Conservation (phyloP, 2,113 vertebrate species). For the Coreoperca whiteheadi region DNA sequence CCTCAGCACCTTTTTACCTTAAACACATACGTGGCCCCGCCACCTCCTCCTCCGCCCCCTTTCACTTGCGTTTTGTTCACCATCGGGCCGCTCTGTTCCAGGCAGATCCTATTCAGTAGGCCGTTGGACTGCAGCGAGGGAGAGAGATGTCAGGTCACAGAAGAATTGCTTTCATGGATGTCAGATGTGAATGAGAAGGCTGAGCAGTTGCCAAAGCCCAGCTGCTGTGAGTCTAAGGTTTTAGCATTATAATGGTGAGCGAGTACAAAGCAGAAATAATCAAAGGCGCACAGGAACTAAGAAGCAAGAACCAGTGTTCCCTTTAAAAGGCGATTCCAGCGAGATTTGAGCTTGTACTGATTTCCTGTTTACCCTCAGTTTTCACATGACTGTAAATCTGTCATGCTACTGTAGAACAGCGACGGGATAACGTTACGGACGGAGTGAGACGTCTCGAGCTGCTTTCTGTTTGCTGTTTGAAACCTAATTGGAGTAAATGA, state of each 20-base stretch:
- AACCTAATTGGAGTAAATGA: not conserved
- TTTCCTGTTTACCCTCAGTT: slow-evolving; percentile 16
- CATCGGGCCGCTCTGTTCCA: slow-evolving; percentile 90
- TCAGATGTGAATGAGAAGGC: slow-evolving; percentile 20
- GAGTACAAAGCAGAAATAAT: slow-evolving; percentile 34
- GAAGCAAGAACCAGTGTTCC: not conserved
- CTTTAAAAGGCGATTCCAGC: not conserved
- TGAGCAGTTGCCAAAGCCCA: slow-evolving; percentile 27
- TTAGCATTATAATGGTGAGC: slow-evolving; percentile 36
- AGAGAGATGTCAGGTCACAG: slow-evolving; percentile 54
- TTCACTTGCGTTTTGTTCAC: slow-evolving; percentile 92
- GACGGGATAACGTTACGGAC: not conserved
- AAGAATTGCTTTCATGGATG: slow-evolving; percentile 33
- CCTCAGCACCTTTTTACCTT: slow-evolving; percentile 85
- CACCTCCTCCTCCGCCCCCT: slow-evolving; percentile 95
- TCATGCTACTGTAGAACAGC: not conserved
- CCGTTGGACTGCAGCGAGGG: slow-evolving; percentile 83
- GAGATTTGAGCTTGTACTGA: slow-evolving; percentile 7
- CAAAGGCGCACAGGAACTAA: slow-evolving; percentile 7
- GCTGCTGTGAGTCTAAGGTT: slow-evolving; percentile 28
- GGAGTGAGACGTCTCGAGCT: not conserved
- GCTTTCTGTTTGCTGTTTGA: not conserved
- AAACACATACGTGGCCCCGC: slow-evolving; percentile 96
- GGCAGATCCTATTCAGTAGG: slow-evolving; percentile 90
- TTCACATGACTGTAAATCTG: slow-evolving; percentile 4